Evolutionary conservation across 1,140 invertebrate species (phyloP).

Genomic region (Bombus pyrosoma): DNA sequence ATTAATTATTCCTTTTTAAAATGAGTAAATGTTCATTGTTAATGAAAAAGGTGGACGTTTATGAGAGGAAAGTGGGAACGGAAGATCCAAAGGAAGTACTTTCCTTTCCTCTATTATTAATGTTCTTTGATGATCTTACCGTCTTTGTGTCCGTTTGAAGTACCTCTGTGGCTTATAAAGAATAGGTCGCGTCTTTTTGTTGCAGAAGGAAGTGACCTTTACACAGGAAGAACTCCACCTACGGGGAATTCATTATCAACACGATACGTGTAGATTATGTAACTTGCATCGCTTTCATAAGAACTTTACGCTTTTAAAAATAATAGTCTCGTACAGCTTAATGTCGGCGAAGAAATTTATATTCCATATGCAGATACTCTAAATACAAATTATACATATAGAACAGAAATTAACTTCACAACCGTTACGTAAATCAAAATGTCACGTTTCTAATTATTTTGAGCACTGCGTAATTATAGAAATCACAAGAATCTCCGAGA

Average conservation of each 20-base stretch:
- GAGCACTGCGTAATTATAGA: no score
- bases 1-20: neutral
- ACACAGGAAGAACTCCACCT: neutral
- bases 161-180: neutral
- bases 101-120: constrained; percentile 10
- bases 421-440: no score
- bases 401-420: no score
- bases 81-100: neutral
- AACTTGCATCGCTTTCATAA: neutral
- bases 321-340: no score
- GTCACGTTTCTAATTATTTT: no score
- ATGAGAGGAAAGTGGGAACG: neutral
- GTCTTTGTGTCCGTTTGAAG: constrained; percentile 20
- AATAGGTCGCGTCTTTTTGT: neutral
- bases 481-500: no score
- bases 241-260: neutral
- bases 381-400: neutral
- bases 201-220: constrained; percentile 20
- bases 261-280: neutral
- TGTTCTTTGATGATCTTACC: constrained; percentile 13
- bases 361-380: neutral
- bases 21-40: neutral
- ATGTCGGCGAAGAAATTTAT: neutral
- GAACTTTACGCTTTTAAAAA: neutral
- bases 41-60: neutral